Conservation (phyloP, 2,113 vertebrate genomes). For the Clupea harengus region DNA sequence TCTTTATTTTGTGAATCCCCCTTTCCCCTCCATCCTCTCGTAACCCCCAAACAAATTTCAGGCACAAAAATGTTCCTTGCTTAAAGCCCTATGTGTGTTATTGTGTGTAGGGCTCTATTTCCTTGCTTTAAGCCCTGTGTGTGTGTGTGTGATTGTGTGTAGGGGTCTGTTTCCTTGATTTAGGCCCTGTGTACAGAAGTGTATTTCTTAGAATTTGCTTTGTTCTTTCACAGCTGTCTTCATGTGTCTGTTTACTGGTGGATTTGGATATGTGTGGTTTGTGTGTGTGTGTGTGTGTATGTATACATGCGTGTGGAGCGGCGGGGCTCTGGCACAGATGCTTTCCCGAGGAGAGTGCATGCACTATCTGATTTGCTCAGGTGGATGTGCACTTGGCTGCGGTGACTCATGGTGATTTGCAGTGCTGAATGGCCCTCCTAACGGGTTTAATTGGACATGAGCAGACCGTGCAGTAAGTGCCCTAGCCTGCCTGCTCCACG, state of each 20-base stretch:
- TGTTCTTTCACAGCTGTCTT: background rate
- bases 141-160: background rate
- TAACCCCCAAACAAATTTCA: too few relatives aligned
- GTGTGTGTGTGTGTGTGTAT: background rate
- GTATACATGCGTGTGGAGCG: background rate
- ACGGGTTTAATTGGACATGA: conserved; percentile 45
- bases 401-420: background rate
- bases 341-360: background rate
- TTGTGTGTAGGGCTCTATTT: too few relatives aligned
- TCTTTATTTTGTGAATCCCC: too few relatives aligned
- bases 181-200: background rate
- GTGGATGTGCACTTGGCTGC: background rate
- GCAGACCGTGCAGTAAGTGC: background rate
- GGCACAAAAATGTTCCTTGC: too few relatives aligned
- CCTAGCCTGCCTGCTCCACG: conserved; percentile 4
- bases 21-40: too few relatives aligned
- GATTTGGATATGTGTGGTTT: background rate
- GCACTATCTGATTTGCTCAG: background rate
- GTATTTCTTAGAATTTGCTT: background rate
- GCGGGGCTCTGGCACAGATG: background rate
- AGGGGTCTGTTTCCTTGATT: too few relatives aligned
- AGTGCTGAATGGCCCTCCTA: conserved; percentile 28
- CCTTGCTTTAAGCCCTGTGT: background rate
- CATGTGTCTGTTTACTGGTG: background rate
- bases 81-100: too few relatives aligned